Evolutionary conservation across 2,113 vertebrate species (phyloP), one percentile per base, ranked within the genome.

Genomic region (Saguinus midas): DNA sequence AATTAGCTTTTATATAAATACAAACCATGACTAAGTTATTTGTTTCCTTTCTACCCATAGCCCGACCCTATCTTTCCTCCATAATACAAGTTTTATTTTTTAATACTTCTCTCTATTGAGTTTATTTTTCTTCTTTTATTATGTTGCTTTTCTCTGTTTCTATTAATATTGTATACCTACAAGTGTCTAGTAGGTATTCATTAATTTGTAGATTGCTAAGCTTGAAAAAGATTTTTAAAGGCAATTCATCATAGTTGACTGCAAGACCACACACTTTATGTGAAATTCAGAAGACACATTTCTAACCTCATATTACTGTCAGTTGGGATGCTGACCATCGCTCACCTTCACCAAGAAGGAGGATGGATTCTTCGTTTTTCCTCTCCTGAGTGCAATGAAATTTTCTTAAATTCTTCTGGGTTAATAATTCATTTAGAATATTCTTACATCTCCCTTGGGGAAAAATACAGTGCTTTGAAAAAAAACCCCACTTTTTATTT

Each of bases 361-460:
- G 18, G 11, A 79, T 45, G 4, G 17, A 57, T 37, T 43, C 1
- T 32, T 37, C 50, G 58, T n/a, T 16, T 14, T 37, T 18, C 29
- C 66, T 11, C 18, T 25, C 23, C 50, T 43, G 5, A 14, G 11
- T 83, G 27, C 23, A 87, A 50, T 68, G 27, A 73, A 95, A 5
- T 58, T 37, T 16, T 93, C 64, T 66, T 86, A 32, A 75, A 48
- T 90, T 81, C 6, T 43, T 66, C 8, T 57, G 11, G 14, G 14
- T 89, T 94, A 57, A 43, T 91, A 90, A 48, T 90, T 95, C 45
- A 88, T 48, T 82, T 89, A 58, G 8, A 91, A 86, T 95, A 86
- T 81, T 80, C 32, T 48, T 9, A 40, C 85, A 68, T 57, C 48
- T 94, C 21, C 25, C 17, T 32, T 32, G 18, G 5, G 23, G 10